phyloP scores from a whole-genome alignment of 2,797 vertebrate species.

The Eospalax fontanierii region DNA sequence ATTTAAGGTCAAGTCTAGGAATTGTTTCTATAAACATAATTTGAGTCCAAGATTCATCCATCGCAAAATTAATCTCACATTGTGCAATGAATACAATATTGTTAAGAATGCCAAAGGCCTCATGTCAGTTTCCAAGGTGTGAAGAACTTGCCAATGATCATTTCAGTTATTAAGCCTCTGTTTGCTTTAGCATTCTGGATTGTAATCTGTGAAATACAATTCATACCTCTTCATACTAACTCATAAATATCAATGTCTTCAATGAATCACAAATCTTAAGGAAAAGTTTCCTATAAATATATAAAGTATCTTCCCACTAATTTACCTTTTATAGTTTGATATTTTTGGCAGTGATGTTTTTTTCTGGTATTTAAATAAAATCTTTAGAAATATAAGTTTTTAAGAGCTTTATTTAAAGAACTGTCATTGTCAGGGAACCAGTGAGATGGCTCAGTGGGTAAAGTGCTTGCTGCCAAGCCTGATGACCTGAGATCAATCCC shows the following conservation, averaged over 20 bases:
- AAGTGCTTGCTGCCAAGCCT: not conserved
- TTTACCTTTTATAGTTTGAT: not conserved
- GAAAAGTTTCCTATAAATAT: slow-evolving; percentile 5
- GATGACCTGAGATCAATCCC: not conserved
- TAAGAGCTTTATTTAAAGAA: slow-evolving; percentile 43
- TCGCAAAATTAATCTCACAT: slow-evolving; percentile 52
- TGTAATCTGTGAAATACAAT: slow-evolving; percentile 47
- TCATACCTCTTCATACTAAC: not conserved
- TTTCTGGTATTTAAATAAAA: slow-evolving; percentile 25
- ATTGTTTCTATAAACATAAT: slow-evolving; percentile 66
- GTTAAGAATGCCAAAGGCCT: not conserved
- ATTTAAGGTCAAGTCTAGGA: slow-evolving; percentile 51
- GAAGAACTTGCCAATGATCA: slow-evolving; percentile 32
- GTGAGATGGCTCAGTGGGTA: not conserved
- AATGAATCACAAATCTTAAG: slow-evolving; percentile 41
- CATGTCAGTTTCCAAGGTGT: not conserved
- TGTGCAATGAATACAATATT: slow-evolving; percentile 18
- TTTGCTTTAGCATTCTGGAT: slow-evolving; percentile 48
- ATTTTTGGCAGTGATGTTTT: not conserved
- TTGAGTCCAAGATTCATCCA: slow-evolving; percentile 29
- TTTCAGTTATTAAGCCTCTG: slow-evolving; percentile 21
- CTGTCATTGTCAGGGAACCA: not conserved
- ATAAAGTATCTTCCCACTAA: not conserved
- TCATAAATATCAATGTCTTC: not conserved
- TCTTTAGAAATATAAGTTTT: slow-evolving; percentile 13